These are phyloP conservation scores for Nanorana parkeri DNA, from an alignment of 2,113 vertebrate genomes.

Conservation along the genomic window DNA sequence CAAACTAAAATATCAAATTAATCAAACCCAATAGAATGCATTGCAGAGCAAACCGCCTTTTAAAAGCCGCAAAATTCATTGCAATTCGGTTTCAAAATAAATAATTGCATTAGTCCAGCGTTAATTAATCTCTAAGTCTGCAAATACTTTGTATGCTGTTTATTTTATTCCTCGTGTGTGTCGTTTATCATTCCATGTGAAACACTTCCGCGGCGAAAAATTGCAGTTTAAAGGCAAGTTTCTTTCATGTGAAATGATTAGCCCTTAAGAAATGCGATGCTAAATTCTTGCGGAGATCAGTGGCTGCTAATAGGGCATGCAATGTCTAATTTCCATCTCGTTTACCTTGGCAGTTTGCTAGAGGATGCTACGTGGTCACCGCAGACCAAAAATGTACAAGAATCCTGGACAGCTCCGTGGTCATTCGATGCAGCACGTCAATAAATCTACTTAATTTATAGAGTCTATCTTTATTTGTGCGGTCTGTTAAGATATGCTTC, in stretches of 20 bases:
- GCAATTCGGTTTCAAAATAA: slow-evolving; percentile 43
- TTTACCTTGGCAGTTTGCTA: slow-evolving; percentile 43
- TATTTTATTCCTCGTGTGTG: slow-evolving; percentile 47
- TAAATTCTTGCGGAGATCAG: slow-evolving; percentile 51
- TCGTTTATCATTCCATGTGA: slow-evolving; percentile 34
- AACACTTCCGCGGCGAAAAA: slow-evolving; percentile 7
- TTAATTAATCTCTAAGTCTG: slow-evolving; percentile 34
- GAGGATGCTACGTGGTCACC: slow-evolving; percentile 41
- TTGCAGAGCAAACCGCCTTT: neutral
- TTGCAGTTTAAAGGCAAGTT: slow-evolving; percentile 2
- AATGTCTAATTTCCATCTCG: slow-evolving; percentile 38
- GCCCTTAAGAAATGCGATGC: slow-evolving; percentile 51
- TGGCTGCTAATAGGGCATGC: slow-evolving; percentile 54
- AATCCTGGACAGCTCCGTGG: neutral
- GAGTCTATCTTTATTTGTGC: neutral
- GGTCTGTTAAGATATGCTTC: slow-evolving; percentile 5
- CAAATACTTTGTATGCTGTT: slow-evolving; percentile 42
- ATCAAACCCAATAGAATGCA: neutral
- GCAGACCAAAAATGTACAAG: neutral
- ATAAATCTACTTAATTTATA: slow-evolving; percentile 8
- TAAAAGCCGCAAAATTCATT: slow-evolving; percentile 34
- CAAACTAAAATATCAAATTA: no score
- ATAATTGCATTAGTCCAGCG: slow-evolving; percentile 38
- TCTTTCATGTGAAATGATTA: slow-evolving; percentile 51
- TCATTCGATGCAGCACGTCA: slow-evolving; percentile 14